Percentiles rank a stretch among this genome's conserved stretches.
Evolutionary conservation across 2,888 invertebrate genomes (phyloP).

Genomic region (Euspilapteryx auroguttella): DNA sequence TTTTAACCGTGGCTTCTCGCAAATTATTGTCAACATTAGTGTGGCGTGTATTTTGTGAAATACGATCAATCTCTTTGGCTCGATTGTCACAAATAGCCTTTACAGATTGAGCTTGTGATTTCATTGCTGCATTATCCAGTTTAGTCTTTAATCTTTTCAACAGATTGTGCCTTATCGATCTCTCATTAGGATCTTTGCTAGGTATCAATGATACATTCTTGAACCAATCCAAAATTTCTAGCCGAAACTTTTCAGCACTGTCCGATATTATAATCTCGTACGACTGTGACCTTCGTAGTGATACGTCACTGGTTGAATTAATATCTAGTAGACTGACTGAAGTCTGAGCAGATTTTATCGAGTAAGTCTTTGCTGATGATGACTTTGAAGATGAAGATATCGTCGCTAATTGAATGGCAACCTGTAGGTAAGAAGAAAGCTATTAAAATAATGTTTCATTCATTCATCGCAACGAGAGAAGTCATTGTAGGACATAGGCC

Average conservation of each 20-base stretch:
- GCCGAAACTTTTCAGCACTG: slow-evolving; percentile 6
- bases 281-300: slow-evolving; percentile 12
- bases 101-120: no score
- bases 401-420: no score
- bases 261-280: slow-evolving; percentile 13
- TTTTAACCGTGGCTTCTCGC: neutral
- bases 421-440: no score
- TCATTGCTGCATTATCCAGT: neutral
- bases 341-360: no score
- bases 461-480: no score
- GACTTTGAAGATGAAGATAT: no score
- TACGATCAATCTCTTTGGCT: neutral
- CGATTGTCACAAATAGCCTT: no score
- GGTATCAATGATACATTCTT: slow-evolving; percentile 12
- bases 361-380: no score
- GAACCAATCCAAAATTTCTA: slow-evolving; percentile 14
- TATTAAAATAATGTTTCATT: no score
- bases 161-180: slow-evolving; percentile 7
- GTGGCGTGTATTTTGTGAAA: neutral
- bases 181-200: slow-evolving; percentile 10
- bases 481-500: no score
- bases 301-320: no score
- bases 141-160: slow-evolving; percentile 7
- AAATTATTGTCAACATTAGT: neutral
- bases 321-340: no score